These are phyloP conservation scores for Pandemis corylana DNA, from an alignment of 2,888 invertebrate species.

Conservation along the genomic window DNA sequence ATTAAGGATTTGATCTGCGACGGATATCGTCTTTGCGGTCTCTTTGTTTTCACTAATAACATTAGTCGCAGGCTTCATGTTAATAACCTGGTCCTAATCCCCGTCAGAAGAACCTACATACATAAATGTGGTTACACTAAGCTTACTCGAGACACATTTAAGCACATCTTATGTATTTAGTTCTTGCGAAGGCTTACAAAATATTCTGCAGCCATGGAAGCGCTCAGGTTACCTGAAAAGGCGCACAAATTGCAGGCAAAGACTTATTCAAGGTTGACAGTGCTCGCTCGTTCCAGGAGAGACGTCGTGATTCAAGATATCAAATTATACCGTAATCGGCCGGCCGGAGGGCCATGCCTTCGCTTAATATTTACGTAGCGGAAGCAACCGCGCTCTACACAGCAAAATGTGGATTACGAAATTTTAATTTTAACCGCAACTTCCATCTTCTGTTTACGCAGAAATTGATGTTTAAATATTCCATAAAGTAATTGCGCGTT, in stretches of 20 bases:
- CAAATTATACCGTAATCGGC: constrained; percentile 80
- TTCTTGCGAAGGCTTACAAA: constrained; percentile 34
- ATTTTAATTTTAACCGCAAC: constrained; percentile 76
- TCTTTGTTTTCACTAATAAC: constrained; percentile 49
- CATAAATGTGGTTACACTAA: constrained; percentile 3
- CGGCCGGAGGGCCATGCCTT: constrained; percentile 60
- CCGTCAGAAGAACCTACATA: constrained; percentile 18
- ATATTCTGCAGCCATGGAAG: constrained; percentile 37
- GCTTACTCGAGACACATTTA: constrained; percentile 21
- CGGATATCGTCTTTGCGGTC: constrained; percentile 66
- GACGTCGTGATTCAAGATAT: constrained; percentile 77
- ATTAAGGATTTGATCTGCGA: constrained; percentile 80
- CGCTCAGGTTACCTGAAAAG: constrained; percentile 68
- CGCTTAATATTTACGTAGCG: constrained; percentile 78
- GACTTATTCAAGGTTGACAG: constrained; percentile 73
- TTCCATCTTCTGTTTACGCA: constrained; percentile 73
- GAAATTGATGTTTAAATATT: constrained; percentile 79
- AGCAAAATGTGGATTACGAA: constrained; percentile 71
- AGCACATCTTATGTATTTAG: constrained; percentile 23
- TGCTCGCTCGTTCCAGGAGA: constrained; percentile 65
- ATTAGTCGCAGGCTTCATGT: constrained; percentile 26
- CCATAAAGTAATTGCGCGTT: constrained; percentile 78
- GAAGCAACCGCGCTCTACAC: constrained; percentile 71
- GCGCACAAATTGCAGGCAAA: constrained; percentile 76
- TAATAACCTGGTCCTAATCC: constrained; percentile 29